A percentile compares a stretch with the other conserved stretches of the same genome.
Evolutionary conservation across 2,113 vertebrate species (phyloP).

Genomic region (Progne subis): DNA sequence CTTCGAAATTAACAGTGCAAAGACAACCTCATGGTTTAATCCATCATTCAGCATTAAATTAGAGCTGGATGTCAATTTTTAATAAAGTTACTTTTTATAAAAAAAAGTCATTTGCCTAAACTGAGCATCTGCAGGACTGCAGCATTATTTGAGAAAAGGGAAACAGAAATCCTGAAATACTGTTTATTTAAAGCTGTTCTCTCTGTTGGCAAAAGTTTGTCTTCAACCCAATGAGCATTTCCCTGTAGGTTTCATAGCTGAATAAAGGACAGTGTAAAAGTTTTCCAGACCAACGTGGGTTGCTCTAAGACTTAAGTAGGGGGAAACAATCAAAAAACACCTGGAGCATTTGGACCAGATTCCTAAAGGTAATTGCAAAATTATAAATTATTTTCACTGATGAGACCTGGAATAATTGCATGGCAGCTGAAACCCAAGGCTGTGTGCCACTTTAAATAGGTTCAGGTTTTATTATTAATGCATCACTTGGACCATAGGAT

Average conservation of each 20-base stretch:
- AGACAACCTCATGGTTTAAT: not conserved
- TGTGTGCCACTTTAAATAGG: not conserved
- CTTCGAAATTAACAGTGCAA: not conserved
- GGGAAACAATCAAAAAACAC: not conserved
- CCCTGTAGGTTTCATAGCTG: not conserved
- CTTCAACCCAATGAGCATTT: not conserved
- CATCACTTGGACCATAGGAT: not conserved
- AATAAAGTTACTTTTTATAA: not conserved
- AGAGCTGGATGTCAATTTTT: not conserved
- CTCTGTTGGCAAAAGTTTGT: not conserved
- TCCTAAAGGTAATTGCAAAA: not conserved
- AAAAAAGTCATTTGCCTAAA: not conserved
- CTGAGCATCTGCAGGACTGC: not conserved
- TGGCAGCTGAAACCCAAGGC: not conserved
- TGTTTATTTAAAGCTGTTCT: not conserved
- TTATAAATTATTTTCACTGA: not conserved
- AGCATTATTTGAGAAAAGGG: not conserved
- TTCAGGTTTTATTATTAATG: not conserved
- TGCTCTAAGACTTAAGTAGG: not conserved
- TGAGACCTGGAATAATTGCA: not conserved
- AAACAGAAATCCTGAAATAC: not conserved
- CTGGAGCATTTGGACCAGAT: not conserved
- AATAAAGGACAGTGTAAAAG: not conserved
- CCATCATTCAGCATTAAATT: not conserved
- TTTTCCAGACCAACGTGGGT: not conserved